A percentile compares a stretch with the other conserved stretches of the same genome.
Conservation (phyloP, 2,888 invertebrate genomes). For the Mythimna pallens region DNA sequence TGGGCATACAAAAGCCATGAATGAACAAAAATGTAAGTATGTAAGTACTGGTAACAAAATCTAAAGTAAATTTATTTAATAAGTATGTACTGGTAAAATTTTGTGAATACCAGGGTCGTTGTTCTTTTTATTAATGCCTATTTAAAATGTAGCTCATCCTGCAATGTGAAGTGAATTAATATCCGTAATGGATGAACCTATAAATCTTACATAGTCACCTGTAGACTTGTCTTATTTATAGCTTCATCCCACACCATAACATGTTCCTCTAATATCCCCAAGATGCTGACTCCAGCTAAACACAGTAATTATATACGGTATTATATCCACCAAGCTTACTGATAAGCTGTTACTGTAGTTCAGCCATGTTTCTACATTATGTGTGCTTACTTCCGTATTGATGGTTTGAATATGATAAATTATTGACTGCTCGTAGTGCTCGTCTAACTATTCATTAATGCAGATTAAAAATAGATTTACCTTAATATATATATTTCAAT, state of each 20-base stretch:
- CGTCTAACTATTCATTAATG: not conserved
- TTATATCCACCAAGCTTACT: constrained; percentile 32
- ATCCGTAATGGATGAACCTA: constrained; percentile 23
- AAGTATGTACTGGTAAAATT: not conserved
- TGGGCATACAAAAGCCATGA: not conserved
- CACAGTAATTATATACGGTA: constrained; percentile 44
- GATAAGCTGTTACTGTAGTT: constrained; percentile 39
- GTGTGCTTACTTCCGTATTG: constrained; percentile 22
- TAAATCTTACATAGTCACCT: constrained; percentile 41
- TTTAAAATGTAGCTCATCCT: constrained; percentile 6
- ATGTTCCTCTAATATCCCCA: constrained; percentile 34
- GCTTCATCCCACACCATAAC: constrained; percentile 50
- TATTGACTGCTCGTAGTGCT: not conserved
- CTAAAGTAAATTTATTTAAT: no score
- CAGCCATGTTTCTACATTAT: constrained; percentile 11
- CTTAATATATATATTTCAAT: constrained; percentile 3
- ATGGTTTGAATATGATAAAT: constrained; percentile 13
- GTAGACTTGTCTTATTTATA: constrained; percentile 36
- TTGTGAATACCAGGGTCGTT: not conserved
- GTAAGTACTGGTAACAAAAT: no score
- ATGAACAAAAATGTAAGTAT: not conserved
- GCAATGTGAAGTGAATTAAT: constrained; percentile 27
- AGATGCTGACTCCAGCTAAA: constrained; percentile 25
- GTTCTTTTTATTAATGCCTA: constrained; percentile 7
- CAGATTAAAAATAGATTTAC: constrained; percentile 7